Conservation (phyloP, 2,888 invertebrate genomes). For the Caenorhabditis zanzibari region DNA sequence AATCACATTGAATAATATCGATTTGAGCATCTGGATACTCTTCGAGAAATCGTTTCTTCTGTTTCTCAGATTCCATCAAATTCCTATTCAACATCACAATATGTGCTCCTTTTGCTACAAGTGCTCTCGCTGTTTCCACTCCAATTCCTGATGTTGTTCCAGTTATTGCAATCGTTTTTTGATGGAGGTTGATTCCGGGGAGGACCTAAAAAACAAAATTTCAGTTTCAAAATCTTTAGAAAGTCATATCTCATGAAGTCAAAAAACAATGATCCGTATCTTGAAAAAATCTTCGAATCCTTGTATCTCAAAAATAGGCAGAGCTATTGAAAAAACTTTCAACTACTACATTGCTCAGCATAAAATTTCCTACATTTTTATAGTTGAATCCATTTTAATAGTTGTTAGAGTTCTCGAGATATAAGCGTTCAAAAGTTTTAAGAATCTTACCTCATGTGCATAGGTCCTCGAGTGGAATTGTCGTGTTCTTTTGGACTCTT, state of each 20-base stretch:
- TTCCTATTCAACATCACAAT: slow-evolving; percentile 92
- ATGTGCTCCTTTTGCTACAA: slow-evolving; percentile 86
- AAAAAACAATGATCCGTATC: no score
- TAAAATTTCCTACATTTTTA: not conserved
- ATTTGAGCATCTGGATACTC: slow-evolving; percentile 75
- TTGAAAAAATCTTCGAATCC: no score
- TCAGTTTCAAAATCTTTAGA: not conserved
- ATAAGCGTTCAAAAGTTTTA: not conserved
- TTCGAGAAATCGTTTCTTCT: slow-evolving; percentile 87
- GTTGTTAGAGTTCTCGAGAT: no score
- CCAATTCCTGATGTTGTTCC: slow-evolving; percentile 77
- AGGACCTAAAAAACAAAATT: slow-evolving; percentile 61
- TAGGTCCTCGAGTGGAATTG: slow-evolving; percentile 23
- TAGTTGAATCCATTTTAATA: no score
- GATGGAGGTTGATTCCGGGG: slow-evolving; percentile 69
- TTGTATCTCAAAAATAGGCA: no score
- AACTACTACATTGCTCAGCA: not conserved
- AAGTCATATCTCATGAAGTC: no score
- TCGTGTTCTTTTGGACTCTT: not conserved
- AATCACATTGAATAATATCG: slow-evolving; percentile 84
- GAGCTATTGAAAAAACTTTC: no score
- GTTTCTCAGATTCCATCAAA: slow-evolving; percentile 87
- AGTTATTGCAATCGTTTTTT: slow-evolving; percentile 76
- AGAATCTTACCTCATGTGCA: slow-evolving; percentile 22
- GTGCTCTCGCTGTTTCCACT: slow-evolving; percentile 73